phyloP scores from a whole-genome alignment of 2,888 invertebrate genomes.

The Papilio demoleus region DNA sequence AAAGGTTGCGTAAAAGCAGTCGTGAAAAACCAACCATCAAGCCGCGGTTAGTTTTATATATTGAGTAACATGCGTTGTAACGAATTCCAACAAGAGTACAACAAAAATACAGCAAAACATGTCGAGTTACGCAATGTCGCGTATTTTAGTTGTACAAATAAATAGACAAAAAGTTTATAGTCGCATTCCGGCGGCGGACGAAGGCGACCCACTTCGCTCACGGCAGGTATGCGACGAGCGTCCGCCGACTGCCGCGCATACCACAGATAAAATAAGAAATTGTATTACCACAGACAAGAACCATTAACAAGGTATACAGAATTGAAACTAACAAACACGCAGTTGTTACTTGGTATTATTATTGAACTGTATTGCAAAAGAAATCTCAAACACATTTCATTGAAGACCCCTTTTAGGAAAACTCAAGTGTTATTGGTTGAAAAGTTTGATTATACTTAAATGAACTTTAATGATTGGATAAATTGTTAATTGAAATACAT shows the following conservation, averaged over 20 bases:
- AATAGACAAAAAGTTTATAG: conserved; percentile 41
- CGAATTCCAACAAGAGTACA: conserved; percentile 4
- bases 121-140: conserved; percentile 36
- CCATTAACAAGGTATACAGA: not conserved
- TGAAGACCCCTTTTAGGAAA: no score
- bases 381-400: no score
- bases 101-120: conserved; percentile 23
- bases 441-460: no score
- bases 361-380: no score
- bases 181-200: conserved; percentile 41
- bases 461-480: no score
- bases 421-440: no score
- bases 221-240: conserved; percentile 47
- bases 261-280: conserved; percentile 35
- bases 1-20: no score
- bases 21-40: not conserved
- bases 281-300: conserved; percentile 13
- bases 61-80: not conserved
- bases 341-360: no score
- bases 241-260: conserved; percentile 25
- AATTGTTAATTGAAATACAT: no score
- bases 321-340: not conserved
- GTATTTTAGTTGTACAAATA: conserved; percentile 39
- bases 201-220: conserved; percentile 45
- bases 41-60: not conserved